Conservation (phyloP, 2,113 vertebrate species). For the rat (Rattus norvegicus) region GRCr8 NC_086035.1:48859001-48859500, state of each 20-base stretch:
- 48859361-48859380: neutral
- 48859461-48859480: neutral
- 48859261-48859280: neutral
- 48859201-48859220: too few species aligned
- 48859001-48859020: slow-evolving; percentile 51
- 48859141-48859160: neutral
- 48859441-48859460: neutral
- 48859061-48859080: neutral
- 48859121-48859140: neutral
- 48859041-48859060: slow-evolving; percentile 37
- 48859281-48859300: neutral
- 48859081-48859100: neutral
- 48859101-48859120: neutral
- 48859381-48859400: neutral
- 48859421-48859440: neutral
- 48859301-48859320: neutral
- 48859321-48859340: neutral
- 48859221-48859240: neutral
- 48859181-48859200: neutral
- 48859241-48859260: neutral
- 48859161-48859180: neutral
- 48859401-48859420: neutral
- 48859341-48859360: neutral
- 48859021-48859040: slow-evolving; percentile 42
- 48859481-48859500: neutral